Base-by-base conservation (phyloP, 2,888 invertebrate species). In the Molorchus minor region DNA sequence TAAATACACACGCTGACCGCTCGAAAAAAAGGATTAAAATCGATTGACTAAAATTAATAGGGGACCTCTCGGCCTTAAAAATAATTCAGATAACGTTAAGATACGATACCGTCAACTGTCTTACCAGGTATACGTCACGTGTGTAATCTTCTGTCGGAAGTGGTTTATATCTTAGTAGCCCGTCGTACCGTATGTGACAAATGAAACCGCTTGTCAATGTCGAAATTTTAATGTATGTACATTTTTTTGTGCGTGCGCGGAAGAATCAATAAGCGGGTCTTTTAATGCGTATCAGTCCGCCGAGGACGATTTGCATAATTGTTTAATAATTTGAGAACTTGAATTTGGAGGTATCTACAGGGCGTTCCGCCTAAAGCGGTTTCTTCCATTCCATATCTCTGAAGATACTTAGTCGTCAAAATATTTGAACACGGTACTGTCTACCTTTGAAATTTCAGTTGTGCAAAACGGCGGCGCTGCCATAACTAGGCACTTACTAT, bases 151-250 rank as follows among this genome's bases (percentile, higher is more conserved):
- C 36, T 25, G 49, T 49, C 49, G 49, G 49, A 49, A 49, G 38
- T 49, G 38, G 49, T 49, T 49, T 49, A 13, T 41, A 41, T 41
- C 41, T 41, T 3, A 38, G 41, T 21, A 41, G n/a, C 17, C 36
- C 49, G 38, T 49, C 36, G 49, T 35, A 21, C 49, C 49, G 21
- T 21, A 36, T n/a, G 38, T 49, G 49, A 49, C 49, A 49, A 49
- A 49, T 49, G 49, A 36, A 21, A 12, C 49, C 35, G 38, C 49
- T 49, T 49, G 49, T 49, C 49, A 49, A 36, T 49, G 49, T 49
- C 49, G 36, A 38, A 49, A 49, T 36, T n/a, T 49, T 49, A 49
- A 49, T 49, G 49, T n/a, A n/a, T n/a, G n/a, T 49, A 49, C 12
- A 21, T 49, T 36, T 49, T 49, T 41, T 10, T 33, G 3, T 25